phyloP scores from a whole-genome alignment of 2,888 invertebrate genomes.

The Rhagophthalmus giganteus region DNA sequence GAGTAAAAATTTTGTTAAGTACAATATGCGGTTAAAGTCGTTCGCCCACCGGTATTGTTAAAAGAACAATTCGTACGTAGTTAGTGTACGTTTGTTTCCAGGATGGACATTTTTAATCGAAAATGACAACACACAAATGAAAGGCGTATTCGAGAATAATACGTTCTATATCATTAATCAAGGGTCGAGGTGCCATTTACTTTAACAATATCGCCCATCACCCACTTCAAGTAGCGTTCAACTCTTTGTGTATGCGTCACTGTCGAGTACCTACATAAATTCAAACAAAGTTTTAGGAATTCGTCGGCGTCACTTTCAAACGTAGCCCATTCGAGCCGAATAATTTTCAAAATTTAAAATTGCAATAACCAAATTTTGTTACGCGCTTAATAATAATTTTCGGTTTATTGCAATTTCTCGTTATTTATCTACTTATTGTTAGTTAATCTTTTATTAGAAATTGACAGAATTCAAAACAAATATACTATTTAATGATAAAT shows the following conservation, averaged over 20 bases:
- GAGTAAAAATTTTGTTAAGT: conserved; percentile 21
- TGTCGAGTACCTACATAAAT: conserved; percentile 34
- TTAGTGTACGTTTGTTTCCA: conserved; percentile 32
- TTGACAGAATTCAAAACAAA: conserved; percentile 11
- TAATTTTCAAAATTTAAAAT: no score
- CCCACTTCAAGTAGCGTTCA: conserved; percentile 39
- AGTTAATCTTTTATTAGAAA: neutral
- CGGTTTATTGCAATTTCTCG: no score
- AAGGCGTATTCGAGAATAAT: conserved; percentile 36
- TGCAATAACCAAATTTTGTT: no score
- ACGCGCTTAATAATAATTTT: no score
- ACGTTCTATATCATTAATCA: conserved; percentile 40
- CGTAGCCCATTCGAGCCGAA: no score
- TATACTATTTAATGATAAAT: conserved; percentile 27
- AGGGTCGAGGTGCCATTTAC: conserved; percentile 38
- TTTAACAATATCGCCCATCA: conserved; percentile 37
- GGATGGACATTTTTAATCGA: conserved; percentile 32
- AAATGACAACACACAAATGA: conserved; percentile 32
- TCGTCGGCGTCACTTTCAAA: no score
- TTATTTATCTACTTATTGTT: no score
- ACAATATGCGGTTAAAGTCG: conserved; percentile 10
- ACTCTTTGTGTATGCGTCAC: conserved; percentile 36
- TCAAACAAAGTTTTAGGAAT: conserved; percentile 7
- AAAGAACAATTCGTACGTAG: conserved; percentile 32
- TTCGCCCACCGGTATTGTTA: conserved; percentile 22